A percentile compares a stretch with the other conserved stretches of the same genome.
Evolutionary conservation across 2,113 vertebrate genomes (phyloP).

Genomic region (Zingel zingel): DNA sequence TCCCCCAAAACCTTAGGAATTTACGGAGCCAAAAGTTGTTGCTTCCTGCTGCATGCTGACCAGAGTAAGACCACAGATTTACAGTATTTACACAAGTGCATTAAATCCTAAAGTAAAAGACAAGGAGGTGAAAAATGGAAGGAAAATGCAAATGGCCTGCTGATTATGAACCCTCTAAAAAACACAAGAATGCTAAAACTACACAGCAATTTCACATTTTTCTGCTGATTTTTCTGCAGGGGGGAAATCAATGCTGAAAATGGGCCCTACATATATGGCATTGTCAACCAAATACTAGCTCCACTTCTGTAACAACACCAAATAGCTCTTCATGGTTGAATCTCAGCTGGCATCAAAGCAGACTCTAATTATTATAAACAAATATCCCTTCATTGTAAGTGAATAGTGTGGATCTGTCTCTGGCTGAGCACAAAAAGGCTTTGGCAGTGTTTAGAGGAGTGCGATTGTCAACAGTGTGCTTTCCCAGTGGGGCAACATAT

Average conservation of each 20-base stretch:
- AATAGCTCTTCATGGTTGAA: slow-evolving; percentile 2
- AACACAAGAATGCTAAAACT: neutral
- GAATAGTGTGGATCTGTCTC: slow-evolving; percentile 53
- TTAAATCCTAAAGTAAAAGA: neutral
- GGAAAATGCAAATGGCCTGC: neutral
- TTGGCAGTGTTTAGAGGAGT: slow-evolving; percentile 52
- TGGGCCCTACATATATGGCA: neutral
- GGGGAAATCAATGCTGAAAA: neutral
- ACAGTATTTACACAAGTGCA: neutral
- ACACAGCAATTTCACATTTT: neutral
- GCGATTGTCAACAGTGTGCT: slow-evolving; percentile 57
- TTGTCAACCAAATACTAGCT: neutral
- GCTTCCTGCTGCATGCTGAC: neutral
- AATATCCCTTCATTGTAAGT: slow-evolving; percentile 47
- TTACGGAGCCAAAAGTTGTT: neutral
- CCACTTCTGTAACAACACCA: neutral
- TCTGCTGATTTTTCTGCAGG: too few relatives aligned
- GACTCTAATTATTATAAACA: slow-evolving; percentile 49
- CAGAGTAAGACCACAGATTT: neutral
- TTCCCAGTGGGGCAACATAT: slow-evolving; percentile 68
- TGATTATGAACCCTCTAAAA: neutral
- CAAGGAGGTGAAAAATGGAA: neutral
- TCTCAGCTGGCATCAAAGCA: slow-evolving; percentile 31
- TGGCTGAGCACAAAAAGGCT: slow-evolving; percentile 48
- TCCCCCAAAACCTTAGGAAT: neutral